phyloP scores from a whole-genome alignment of 1,140 invertebrate species.

The Dreissena rostriformis region DNA sequence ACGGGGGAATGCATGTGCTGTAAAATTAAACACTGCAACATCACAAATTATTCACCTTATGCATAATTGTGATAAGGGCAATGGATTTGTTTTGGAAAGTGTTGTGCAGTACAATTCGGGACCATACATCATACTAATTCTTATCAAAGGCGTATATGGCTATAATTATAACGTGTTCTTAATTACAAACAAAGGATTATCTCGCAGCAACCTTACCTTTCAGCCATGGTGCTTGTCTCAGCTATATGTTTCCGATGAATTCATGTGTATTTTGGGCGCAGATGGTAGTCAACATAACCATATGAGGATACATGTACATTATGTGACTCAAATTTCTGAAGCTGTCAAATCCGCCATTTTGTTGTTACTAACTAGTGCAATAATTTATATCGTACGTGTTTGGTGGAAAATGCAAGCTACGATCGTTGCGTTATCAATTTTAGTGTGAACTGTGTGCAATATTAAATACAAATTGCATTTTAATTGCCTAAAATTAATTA shows the following conservation, averaged over 20 bases:
- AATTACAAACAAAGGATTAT: slow-evolving; percentile 17
- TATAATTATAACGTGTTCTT: slow-evolving; percentile 17
- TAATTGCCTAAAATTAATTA: slow-evolving; percentile 55
- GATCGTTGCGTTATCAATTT: background rate
- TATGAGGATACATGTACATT: slow-evolving; percentile 41
- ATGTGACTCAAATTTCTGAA: slow-evolving; percentile 34
- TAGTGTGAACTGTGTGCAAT: background rate
- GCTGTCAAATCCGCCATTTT: slow-evolving; percentile 56
- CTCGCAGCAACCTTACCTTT: slow-evolving; percentile 34
- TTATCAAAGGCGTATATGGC: background rate
- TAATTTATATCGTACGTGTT: too few species aligned
- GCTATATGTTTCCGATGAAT: background rate
- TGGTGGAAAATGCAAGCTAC: background rate
- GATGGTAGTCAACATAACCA: background rate
- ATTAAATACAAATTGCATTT: slow-evolving; percentile 22
- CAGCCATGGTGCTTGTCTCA: slow-evolving; percentile 41
- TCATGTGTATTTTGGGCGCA: too few species aligned
- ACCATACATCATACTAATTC: background rate
- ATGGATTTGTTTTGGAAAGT: background rate
- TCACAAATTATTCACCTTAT: too few species aligned
- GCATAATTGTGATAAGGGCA: background rate
- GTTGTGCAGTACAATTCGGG: background rate
- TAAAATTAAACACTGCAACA: too few species aligned
- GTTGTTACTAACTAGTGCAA: slow-evolving; percentile 12
- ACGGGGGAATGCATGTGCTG: too few species aligned